Base-by-base conservation (phyloP, 2,888 invertebrate species). In the Vesta saturnalis region DNA sequence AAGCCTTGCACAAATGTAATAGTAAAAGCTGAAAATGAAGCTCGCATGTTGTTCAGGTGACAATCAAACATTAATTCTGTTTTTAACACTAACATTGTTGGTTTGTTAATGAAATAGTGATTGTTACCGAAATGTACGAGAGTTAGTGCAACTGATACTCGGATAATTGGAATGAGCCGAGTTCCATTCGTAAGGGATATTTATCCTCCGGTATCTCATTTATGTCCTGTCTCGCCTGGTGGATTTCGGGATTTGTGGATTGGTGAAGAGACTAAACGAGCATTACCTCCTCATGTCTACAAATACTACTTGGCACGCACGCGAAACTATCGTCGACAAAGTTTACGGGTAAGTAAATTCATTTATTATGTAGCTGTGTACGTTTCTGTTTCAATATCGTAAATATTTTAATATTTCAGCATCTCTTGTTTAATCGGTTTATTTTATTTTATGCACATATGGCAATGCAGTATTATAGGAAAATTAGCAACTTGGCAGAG, bases 201-300 rank as follows among this genome's bases (percentile, higher is more conserved):
- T 72, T 83, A 82, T 76, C 82, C 82, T 39, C 78, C 82, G 59
- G 79, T 77, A 59, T 76, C 81, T 57, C 78, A 78, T 30, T 74
- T 79, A 64, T 78, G 78, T 71, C 79, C 81, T 46, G 73, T 76
- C 30, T 79, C 80, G 43, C 78, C 82, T 59, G 78, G 77, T 60
- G 77, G 77, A 54, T 64, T 68, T 18, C 77, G 39, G 8, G 81
- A 83, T 70, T 81, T 82, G 71, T 90, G 90, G 90, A 90, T 90
- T 79, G 90, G 90, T 59, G 88, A 89, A 81, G 90, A 90, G 81
- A 90, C 90, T 58, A 88, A 87, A 73, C 85, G 86, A 47, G 85
- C 87, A 6, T 81, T 90, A 78, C 90, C 90, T 10, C 85, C 87
- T 1, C 89, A 90, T 79, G 89, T 90, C 78, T 89, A 89, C 82